phyloP scores from a whole-genome alignment of 2,797 vertebrate genomes.

The Tauraco hartlaubi region DNA sequence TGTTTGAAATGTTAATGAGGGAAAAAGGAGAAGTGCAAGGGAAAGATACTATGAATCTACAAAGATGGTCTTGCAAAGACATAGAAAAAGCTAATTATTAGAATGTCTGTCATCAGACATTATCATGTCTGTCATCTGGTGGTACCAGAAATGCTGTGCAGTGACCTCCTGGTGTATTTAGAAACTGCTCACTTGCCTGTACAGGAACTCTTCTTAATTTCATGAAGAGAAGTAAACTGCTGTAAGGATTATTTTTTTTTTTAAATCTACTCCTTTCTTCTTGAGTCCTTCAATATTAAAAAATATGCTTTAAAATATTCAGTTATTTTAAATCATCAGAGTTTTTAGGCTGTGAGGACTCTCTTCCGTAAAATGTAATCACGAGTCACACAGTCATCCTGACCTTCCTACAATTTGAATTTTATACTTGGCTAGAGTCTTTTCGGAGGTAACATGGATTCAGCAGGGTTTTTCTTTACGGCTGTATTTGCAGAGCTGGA shows the following conservation, averaged over 20 bases:
- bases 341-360: background rate
- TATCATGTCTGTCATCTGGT: conserved; percentile 34
- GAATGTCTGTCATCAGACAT: conserved; percentile 30
- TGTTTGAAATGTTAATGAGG: conserved; percentile 16
- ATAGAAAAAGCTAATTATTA: conserved; percentile 42
- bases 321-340: background rate
- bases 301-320: background rate
- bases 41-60: background rate
- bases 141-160: conserved; percentile 42
- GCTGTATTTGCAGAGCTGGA: background rate
- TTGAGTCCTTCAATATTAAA: background rate
- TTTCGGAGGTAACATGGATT: background rate
- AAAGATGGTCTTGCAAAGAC: conserved; percentile 4
- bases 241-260: background rate
- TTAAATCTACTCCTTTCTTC: background rate
- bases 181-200: conserved; percentile 21
- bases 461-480: background rate
- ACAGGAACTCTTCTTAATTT: background rate
- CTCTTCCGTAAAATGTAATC: background rate
- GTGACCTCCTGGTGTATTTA: conserved; percentile 31
- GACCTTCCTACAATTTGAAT: background rate
- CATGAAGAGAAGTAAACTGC: background rate
- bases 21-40: background rate
- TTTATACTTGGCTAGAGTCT: background rate
- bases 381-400: background rate